phyloP scores from a whole-genome alignment of 2,888 invertebrate species.

The Syritta pipiens region DNA sequence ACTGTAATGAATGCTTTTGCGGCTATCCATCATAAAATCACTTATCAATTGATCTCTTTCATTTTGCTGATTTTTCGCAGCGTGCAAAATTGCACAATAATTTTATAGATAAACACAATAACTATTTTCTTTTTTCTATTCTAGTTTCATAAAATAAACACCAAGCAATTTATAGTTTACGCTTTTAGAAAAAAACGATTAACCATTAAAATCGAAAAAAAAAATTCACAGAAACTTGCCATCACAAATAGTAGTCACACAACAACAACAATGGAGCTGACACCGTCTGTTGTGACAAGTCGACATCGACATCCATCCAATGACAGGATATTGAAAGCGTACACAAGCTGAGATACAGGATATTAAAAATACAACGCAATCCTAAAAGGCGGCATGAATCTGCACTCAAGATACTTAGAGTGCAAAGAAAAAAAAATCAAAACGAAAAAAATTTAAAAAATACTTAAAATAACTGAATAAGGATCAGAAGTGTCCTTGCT shows the following conservation, averaged over 20 bases:
- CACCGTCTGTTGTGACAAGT: not conserved
- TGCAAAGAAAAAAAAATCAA: not conserved
- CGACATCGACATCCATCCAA: slow-evolving; percentile 20
- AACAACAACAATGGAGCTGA: not conserved
- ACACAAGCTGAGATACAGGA: slow-evolving; percentile 56
- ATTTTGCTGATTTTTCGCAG: not conserved
- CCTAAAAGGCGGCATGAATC: slow-evolving; percentile 44
- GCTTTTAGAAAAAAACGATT: not conserved
- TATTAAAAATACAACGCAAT: slow-evolving; percentile 57
- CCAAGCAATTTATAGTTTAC: no score
- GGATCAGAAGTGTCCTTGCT: not conserved
- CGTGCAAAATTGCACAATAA: not conserved
- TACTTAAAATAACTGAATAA: slow-evolving; percentile 8
- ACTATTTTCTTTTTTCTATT: slow-evolving; percentile 1
- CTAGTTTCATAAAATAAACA: no score
- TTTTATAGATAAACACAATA: no score
- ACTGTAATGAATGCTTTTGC: slow-evolving; percentile 32
- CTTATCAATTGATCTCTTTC: slow-evolving; percentile 12
- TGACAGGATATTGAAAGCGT: slow-evolving; percentile 60
- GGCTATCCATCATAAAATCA: slow-evolving; percentile 43
- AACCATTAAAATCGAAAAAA: not conserved
- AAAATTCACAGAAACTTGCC: slow-evolving; percentile 3
- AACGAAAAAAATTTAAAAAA: not conserved
- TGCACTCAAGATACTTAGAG: slow-evolving; percentile 22
- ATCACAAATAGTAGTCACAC: slow-evolving; percentile 22